Conservation (phyloP, 2,113 vertebrate genomes). For the Craseonycteris thonglongyai region DNA sequence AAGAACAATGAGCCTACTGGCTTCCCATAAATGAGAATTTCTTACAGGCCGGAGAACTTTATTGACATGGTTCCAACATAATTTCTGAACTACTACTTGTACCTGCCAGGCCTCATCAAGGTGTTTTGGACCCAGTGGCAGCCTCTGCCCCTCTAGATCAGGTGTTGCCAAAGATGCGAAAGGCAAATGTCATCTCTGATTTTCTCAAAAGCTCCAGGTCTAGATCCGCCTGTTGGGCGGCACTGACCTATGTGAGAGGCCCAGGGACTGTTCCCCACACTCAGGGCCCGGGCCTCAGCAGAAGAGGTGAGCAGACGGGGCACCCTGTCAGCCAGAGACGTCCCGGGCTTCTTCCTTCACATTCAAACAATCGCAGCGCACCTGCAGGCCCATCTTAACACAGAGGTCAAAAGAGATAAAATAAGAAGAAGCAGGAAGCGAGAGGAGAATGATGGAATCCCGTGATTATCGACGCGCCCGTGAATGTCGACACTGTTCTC, state of each 20-base stretch:
- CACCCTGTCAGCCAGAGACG: background rate
- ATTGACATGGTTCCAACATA: background rate
- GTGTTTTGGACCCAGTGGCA: background rate
- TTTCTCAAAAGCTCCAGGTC: background rate
- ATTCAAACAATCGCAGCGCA: background rate
- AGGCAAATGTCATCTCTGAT: background rate
- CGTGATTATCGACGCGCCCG: background rate
- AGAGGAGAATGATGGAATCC: background rate
- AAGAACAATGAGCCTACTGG: conserved; percentile 12
- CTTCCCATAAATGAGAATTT: background rate
- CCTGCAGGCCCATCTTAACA: background rate
- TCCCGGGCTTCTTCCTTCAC: background rate
- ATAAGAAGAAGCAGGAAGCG: background rate
- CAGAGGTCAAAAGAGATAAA: background rate
- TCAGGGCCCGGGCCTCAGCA: background rate
- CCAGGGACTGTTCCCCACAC: background rate
- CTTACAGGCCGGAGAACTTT: background rate
- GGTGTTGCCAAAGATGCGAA: background rate
- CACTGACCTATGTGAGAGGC: background rate
- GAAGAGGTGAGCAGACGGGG: background rate
- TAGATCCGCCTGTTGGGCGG: background rate
- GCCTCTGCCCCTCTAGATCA: background rate
- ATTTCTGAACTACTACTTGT: background rate
- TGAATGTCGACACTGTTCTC: background rate
- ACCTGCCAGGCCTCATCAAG: background rate